Conservation (phyloP, 2,888 invertebrate species). For the Volucella inanis region DNA sequence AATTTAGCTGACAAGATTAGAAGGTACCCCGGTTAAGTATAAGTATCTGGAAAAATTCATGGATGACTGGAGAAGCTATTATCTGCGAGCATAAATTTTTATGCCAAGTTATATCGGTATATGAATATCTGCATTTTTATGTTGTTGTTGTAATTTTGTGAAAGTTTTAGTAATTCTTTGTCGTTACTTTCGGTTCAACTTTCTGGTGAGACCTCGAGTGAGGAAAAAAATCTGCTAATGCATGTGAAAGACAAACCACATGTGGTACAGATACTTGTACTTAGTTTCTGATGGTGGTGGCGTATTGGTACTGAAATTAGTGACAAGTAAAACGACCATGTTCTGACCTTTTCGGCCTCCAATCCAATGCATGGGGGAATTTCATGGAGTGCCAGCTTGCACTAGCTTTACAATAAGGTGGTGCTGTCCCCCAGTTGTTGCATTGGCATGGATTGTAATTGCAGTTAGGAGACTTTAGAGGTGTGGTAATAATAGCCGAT, state of each 20-base stretch:
- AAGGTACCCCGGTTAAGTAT: not conserved
- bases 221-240: conserved; percentile 13
- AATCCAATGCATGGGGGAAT: conserved; percentile 29
- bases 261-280: conserved; percentile 1
- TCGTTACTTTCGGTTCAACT: not conserved
- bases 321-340: conserved; percentile 63
- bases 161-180: conserved; percentile 13
- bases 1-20: not conserved
- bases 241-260: conserved; percentile 33
- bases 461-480: conserved; percentile 39
- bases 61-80: conserved; percentile 25
- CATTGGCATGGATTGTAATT: conserved; percentile 34
- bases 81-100: conserved; percentile 24
- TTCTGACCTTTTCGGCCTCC: conserved; percentile 64
- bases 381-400: conserved; percentile 62
- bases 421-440: too few relatives aligned
- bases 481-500: conserved; percentile 64
- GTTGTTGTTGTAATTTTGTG: conserved; percentile 15
- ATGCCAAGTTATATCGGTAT: not conserved
- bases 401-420: not conserved
- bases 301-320: not conserved
- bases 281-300: not conserved
- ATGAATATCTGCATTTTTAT: not conserved
- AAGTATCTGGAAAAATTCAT: not conserved
- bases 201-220: conserved; percentile 1